These are phyloP conservation scores for Polymixis flavicincta DNA, from an alignment of 2,888 invertebrate genomes.

Conservation along the genomic window DNA sequence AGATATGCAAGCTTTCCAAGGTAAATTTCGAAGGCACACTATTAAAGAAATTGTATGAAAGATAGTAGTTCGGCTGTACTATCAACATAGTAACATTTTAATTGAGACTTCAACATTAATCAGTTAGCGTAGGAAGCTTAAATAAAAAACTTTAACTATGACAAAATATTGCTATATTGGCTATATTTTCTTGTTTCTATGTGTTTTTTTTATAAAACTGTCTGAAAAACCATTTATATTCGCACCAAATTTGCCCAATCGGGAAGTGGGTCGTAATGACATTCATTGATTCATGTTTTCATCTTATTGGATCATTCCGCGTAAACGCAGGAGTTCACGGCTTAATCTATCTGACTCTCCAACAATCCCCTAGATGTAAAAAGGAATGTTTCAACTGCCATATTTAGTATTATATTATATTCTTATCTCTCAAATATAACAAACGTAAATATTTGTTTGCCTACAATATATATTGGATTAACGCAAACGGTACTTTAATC, in stretches of 20 bases:
- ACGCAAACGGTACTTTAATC: slow-evolving; percentile 21
- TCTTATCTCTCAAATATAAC: neutral
- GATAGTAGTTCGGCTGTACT: neutral
- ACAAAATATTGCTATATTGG: neutral
- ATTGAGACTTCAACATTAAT: neutral
- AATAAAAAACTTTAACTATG: neutral
- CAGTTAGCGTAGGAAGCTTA: neutral
- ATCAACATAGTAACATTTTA: neutral
- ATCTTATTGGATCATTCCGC: too few relatives aligned
- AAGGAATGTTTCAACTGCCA: too few relatives aligned
- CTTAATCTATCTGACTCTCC: too few relatives aligned
- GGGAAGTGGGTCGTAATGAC: too few relatives aligned
- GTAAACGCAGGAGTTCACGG: too few relatives aligned
- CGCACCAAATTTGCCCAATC: too few relatives aligned
- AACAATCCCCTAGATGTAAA: too few relatives aligned
- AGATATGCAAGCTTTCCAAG: neutral
- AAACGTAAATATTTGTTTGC: neutral
- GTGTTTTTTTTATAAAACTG: too few relatives aligned
- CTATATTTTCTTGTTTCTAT: neutral
- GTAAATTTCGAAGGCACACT: neutral
- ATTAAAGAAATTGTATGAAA: neutral
- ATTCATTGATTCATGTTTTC: too few relatives aligned
- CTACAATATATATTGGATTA: neutral
- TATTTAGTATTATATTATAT: too few relatives aligned
- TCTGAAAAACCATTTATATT: too few relatives aligned